Evolutionary conservation across 1,140 invertebrate species (phyloP).

Genomic region (Drosophila parabipectinata): DNA sequence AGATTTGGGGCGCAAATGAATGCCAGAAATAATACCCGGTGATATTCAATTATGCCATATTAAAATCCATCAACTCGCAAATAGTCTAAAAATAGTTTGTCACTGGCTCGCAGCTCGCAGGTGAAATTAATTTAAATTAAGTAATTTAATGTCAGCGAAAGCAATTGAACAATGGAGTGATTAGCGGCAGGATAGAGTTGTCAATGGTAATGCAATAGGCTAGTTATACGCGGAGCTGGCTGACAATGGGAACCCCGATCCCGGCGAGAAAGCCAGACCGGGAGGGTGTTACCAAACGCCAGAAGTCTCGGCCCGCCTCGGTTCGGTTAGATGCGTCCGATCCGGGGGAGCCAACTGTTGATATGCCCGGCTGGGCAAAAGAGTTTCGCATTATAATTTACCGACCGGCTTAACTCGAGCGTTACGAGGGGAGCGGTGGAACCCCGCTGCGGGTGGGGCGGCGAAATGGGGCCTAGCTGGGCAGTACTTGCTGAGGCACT

Average conservation of each 20-base stretch:
- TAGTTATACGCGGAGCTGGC: constrained; percentile 7
- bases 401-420: constrained; percentile 70
- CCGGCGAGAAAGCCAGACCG: constrained; percentile 15
- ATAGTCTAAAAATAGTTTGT: constrained; percentile 11
- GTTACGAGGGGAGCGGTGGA: constrained; percentile 31
- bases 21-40: constrained; percentile 20
- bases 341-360: constrained; percentile 69
- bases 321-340: constrained; percentile 12
- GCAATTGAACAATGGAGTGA: constrained; percentile 52
- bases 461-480: constrained; percentile 14
- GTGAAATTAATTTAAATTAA: constrained; percentile 62
- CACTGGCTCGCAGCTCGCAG: background rate
- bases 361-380: constrained; percentile 76
- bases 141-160: constrained; percentile 49
- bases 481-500: constrained; percentile 61
- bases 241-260: constrained; percentile 31
- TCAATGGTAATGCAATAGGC: constrained; percentile 45
- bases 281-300: constrained; percentile 54
- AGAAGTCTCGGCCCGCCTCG: constrained; percentile 29
- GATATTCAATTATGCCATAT: constrained; percentile 64
- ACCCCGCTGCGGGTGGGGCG: background rate
- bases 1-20: constrained; percentile 15
- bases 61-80: constrained; percentile 32
- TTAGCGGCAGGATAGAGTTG: constrained; percentile 42
- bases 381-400: constrained; percentile 77